These are phyloP conservation scores for Alligator mississippiensis DNA, from an alignment of 2,113 vertebrate genomes.

Conservation along the genomic window DNA sequence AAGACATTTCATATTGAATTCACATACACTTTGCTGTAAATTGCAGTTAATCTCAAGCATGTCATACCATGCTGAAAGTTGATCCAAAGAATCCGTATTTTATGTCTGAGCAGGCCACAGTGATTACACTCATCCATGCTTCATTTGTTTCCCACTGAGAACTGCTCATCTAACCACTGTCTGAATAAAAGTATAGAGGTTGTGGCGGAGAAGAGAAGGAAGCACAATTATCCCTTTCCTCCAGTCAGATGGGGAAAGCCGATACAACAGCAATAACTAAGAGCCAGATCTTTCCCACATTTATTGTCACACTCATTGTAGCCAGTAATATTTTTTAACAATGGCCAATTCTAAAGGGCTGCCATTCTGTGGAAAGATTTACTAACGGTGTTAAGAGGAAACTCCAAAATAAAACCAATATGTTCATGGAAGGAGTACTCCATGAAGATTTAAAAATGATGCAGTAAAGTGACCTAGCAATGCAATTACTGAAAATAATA, in stretches of 20 bases:
- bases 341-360: conserved; percentile 35
- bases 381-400: conserved; percentile 65
- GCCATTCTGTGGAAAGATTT: conserved; percentile 71
- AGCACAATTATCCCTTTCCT: neutral
- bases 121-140: neutral
- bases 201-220: neutral
- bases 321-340: conserved; percentile 51
- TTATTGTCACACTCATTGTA: neutral
- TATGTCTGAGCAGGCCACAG: neutral
- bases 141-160: conserved; percentile 37
- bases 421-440: conserved; percentile 46
- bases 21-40: neutral
- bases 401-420: conserved; percentile 59
- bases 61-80: neutral
- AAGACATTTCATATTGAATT: neutral
- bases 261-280: conserved; percentile 27
- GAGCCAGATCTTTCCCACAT: conserved; percentile 21
- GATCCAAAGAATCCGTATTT: conserved; percentile 8
- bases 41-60: conserved; percentile 2
- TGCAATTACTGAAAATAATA: conserved; percentile 19
- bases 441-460: conserved; percentile 61
- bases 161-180: neutral
- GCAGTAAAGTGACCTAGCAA: conserved; percentile 30
- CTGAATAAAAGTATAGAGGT: neutral
- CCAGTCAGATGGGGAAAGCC: neutral